Percentiles rank a stretch among this genome's conserved stretches.
Conservation (phyloP, 2,888 invertebrate species). For the Acleris sparsana region DNA sequence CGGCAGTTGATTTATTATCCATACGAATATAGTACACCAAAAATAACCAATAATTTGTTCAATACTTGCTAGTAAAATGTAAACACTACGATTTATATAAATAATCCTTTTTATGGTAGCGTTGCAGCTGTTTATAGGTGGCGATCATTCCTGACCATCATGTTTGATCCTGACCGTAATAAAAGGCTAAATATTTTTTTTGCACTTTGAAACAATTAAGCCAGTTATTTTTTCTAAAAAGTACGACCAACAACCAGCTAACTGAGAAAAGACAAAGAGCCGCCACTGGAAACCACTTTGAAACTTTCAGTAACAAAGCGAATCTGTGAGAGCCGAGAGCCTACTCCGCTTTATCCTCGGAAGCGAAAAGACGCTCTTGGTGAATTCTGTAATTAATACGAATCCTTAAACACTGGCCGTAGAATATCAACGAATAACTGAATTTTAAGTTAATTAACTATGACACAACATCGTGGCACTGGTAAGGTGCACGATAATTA, state of each 20-base stretch:
- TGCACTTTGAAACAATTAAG: constrained; percentile 2
- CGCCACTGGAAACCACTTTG: constrained; percentile 42
- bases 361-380: constrained; percentile 13
- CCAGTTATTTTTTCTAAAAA: constrained; percentile 2
- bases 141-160: no score
- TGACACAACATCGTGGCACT: no score
- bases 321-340: constrained; percentile 33
- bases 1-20: constrained; percentile 26
- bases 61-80: no score
- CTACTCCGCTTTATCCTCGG: constrained; percentile 27
- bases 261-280: constrained; percentile 43
- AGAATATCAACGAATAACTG: not conserved
- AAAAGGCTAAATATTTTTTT: not conserved
- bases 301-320: constrained; percentile 40
- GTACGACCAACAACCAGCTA: constrained; percentile 23
- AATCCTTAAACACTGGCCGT: not conserved
- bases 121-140: no score
- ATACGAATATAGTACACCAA: not conserved
- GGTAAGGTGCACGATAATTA: no score
- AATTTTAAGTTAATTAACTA: no score
- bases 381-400: constrained; percentile 10
- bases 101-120: no score
- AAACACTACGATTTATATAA: no score
- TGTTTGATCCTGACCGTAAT: no score
- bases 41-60: no score